Evolutionary conservation across 2,113 vertebrate species (phyloP).

Genomic region (Marcusenius ussheri): DNA sequence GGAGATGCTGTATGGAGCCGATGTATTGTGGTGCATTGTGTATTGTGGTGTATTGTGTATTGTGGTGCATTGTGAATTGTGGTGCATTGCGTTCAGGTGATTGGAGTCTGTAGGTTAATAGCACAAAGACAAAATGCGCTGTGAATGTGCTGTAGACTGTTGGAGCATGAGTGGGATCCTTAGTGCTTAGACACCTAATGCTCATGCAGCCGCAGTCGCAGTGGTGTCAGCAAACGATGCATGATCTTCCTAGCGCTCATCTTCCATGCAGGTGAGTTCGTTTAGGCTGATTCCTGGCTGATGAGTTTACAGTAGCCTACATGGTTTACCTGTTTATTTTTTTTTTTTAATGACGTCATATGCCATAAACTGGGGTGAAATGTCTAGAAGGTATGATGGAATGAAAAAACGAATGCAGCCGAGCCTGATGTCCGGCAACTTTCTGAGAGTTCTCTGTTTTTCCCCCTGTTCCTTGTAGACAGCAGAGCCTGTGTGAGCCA

Average conservation of each 20-base stretch:
- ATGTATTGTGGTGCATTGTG: background rate
- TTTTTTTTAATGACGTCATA: background rate
- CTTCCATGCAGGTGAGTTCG: background rate
- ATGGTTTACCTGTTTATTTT: background rate
- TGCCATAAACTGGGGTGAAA: background rate
- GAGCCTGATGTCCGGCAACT: background rate
- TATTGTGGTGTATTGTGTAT: background rate
- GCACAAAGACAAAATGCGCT: background rate
- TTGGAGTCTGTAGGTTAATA: background rate
- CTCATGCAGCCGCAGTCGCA: background rate
- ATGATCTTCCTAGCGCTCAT: background rate
- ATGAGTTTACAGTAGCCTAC: background rate
- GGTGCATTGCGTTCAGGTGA: background rate
- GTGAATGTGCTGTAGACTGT: background rate
- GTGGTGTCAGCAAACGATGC: background rate
- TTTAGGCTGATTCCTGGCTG: background rate
- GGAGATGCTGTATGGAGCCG: background rate
- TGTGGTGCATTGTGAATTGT: background rate
- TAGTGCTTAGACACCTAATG: background rate
- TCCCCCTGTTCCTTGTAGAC: constrained; percentile 26
- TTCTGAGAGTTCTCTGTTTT: constrained; percentile 21
- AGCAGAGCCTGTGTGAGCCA: background rate
- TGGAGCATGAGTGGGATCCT: background rate
- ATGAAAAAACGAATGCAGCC: background rate
- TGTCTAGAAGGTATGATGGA: background rate